Evolutionary conservation across 2,888 invertebrate genomes (phyloP).

Genomic region (Cheilosia grossa): DNA sequence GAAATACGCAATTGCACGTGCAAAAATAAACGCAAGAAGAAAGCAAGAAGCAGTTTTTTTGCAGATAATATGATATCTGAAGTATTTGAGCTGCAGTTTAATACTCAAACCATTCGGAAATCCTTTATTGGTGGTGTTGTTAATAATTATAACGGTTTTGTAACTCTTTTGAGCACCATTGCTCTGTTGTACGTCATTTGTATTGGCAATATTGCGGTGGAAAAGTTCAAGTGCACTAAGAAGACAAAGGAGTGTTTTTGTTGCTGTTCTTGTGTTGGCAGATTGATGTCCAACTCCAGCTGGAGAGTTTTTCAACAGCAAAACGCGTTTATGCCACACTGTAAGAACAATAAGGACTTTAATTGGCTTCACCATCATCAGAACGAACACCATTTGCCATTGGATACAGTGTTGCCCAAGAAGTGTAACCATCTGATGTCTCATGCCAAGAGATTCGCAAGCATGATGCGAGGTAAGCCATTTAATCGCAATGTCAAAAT

Average conservation of each 20-base stretch:
- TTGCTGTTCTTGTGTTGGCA: slow-evolving; percentile 22
- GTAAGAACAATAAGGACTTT: slow-evolving; percentile 33
- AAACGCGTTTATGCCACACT: slow-evolving; percentile 37
- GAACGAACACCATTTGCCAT: slow-evolving; percentile 15
- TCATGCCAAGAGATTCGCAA: slow-evolving; percentile 54
- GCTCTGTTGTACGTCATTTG: slow-evolving; percentile 31
- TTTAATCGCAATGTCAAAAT: neutral
- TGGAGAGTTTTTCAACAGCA: slow-evolving; percentile 56
- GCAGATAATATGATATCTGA: slow-evolving; percentile 70
- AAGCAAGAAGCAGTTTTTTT: neutral
- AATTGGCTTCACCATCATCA: slow-evolving; percentile 37
- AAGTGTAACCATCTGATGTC: slow-evolving; percentile 56
- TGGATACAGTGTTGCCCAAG: slow-evolving; percentile 41
- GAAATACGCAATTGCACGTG: neutral
- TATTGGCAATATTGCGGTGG: slow-evolving; percentile 21
- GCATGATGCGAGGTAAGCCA: slow-evolving; percentile 69
- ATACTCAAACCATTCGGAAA: slow-evolving; percentile 43
- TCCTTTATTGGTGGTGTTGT: slow-evolving; percentile 37
- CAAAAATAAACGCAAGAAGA: neutral
- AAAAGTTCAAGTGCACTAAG: slow-evolving; percentile 48
- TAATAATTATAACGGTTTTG: slow-evolving; percentile 18
- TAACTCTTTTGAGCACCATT: slow-evolving; percentile 50
- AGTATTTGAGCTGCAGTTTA: slow-evolving; percentile 52
- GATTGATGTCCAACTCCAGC: slow-evolving; percentile 50
- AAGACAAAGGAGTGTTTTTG: slow-evolving; percentile 51